phyloP scores from a whole-genome alignment of 2,888 invertebrate genomes.

The Tanytarsus gracilentus region DNA sequence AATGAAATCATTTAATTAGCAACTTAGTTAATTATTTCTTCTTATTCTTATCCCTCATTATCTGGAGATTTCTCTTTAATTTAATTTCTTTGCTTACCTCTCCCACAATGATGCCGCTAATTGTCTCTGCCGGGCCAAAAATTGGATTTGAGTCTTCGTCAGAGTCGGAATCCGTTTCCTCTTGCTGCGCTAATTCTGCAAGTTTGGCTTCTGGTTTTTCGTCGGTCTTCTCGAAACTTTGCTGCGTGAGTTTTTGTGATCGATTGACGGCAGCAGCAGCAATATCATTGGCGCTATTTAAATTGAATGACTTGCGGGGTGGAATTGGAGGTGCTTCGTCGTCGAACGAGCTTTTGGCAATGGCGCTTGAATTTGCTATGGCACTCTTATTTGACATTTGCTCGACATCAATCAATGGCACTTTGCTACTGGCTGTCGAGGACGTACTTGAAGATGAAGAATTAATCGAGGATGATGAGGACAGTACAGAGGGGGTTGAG shows the following conservation, averaged over 20 bases:
- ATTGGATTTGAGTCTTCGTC: slow-evolving; percentile 42
- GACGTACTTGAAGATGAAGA: neutral
- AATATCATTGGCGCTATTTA: slow-evolving; percentile 31
- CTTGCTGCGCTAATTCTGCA: neutral
- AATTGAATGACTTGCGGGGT: slow-evolving; percentile 12
- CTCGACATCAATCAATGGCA: neutral
- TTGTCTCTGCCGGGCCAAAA: slow-evolving; percentile 63
- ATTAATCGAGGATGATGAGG: slow-evolving; percentile 20
- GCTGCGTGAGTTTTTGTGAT: slow-evolving; percentile 31
- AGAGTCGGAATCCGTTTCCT: slow-evolving; percentile 30
- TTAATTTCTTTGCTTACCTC: no score
- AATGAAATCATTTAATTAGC: no score
- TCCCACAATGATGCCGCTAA: slow-evolving; percentile 62
- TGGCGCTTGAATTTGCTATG: no score
- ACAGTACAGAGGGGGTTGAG: no score
- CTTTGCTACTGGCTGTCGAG: slow-evolving; percentile 5
- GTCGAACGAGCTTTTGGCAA: neutral
- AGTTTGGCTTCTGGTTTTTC: neutral
- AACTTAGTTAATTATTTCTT: no score
- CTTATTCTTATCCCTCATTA: no score
- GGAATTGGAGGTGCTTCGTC: slow-evolving; percentile 26
- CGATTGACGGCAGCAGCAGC: no score
- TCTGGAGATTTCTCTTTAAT: no score
- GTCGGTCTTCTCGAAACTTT: neutral
- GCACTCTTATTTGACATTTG: neutral